A percentile compares a stretch with the other conserved stretches of the same genome.
Conservation (phyloP, 92 coral and sea anemone species). For the Galaxea fascicularis region DNA sequence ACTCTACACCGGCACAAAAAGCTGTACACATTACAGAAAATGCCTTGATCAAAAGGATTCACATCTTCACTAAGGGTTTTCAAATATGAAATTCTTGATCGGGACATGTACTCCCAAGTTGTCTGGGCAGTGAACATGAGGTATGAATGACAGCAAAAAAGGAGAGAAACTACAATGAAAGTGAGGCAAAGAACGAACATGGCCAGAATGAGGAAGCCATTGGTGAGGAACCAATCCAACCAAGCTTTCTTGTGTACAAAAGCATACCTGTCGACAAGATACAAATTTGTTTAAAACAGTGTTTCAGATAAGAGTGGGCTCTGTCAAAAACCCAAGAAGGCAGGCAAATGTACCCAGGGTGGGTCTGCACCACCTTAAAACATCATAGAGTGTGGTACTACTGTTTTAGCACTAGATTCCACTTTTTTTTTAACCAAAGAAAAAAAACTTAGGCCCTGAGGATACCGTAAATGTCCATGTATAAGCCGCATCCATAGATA, state of each 20-base stretch:
- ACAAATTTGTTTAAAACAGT: background rate
- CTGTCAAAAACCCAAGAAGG: no score
- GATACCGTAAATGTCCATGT: no score
- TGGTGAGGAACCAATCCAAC: constrained; percentile 91
- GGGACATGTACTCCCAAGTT: constrained; percentile 99
- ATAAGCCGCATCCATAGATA: no score
- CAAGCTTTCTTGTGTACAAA: constrained; percentile 86
- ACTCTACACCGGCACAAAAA: constrained; percentile 92
- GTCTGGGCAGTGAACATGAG: constrained; percentile 95
- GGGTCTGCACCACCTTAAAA: no score
- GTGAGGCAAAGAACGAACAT: constrained; percentile 80
- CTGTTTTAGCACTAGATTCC: no score
- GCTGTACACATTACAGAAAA: constrained; percentile 82
- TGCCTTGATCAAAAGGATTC: constrained; percentile 98
- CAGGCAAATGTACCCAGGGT: no score
- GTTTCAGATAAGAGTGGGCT: no score
- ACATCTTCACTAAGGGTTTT: constrained; percentile 94
- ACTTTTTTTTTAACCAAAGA: no score
- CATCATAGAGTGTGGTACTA: no score
- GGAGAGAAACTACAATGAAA: constrained; percentile 81
- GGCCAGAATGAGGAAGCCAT: constrained; percentile 81
- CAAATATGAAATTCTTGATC: constrained; percentile 95
- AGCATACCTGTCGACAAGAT: constrained; percentile 72
- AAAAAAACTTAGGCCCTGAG: no score
- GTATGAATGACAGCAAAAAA: constrained; percentile 93